Evolutionary conservation across 1,140 invertebrate genomes (phyloP).

Genomic region (Lerema accius): DNA sequence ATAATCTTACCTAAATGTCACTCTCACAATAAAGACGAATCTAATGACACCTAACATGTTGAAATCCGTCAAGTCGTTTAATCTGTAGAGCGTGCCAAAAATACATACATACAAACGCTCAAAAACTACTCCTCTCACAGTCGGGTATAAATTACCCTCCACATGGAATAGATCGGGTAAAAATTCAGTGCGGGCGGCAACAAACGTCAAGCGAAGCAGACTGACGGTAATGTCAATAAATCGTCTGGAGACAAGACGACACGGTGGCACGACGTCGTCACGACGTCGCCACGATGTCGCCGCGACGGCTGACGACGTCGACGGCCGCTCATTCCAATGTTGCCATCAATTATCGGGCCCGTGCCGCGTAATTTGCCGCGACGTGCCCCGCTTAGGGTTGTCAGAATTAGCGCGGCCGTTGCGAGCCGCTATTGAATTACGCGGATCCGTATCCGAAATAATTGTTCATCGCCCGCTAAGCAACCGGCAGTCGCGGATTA

Average conservation of each 20-base stretch:
- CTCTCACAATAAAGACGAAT: no score
- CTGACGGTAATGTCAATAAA: slow-evolving; percentile 1
- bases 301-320: slow-evolving; percentile 32
- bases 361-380: slow-evolving; percentile 57
- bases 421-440: neutral
- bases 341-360: slow-evolving; percentile 55
- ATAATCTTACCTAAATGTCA: no score
- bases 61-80: no score
- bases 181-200: neutral
- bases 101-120: no score
- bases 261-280: slow-evolving; percentile 27
- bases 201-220: neutral
- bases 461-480: neutral
- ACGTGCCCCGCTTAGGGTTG: slow-evolving; percentile 41
- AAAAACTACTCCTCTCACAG: no score
- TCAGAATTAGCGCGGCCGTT: slow-evolving; percentile 7
- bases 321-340: slow-evolving; percentile 41
- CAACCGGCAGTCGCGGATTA: slow-evolving; percentile 1
- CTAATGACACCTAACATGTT: no score
- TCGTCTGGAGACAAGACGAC: slow-evolving; percentile 5
- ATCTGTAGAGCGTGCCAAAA: no score
- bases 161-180: no score
- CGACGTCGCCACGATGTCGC: no score
- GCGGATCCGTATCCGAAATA: neutral
- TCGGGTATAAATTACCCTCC: no score